phyloP scores from a whole-genome alignment of 2,113 vertebrate species.

The Datnioides undecimradiatus region DNA sequence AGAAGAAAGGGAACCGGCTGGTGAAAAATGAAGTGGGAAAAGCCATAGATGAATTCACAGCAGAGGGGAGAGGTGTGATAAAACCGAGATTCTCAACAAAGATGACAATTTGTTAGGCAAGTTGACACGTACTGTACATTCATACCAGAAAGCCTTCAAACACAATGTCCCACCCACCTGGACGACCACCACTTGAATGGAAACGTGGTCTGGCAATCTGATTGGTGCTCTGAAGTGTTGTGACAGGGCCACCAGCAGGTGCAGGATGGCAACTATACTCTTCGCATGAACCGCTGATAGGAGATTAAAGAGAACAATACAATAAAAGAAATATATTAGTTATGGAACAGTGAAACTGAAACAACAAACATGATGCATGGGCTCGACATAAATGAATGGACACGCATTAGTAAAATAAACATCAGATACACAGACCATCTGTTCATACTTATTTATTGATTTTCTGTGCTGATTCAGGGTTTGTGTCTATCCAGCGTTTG shows the following conservation, averaged over 20 bases:
- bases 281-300: conserved; percentile 94
- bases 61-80: background rate
- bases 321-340: background rate
- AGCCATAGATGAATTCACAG: background rate
- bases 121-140: background rate
- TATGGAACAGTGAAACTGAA: too few relatives aligned
- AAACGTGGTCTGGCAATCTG: conserved; percentile 96
- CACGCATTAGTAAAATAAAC: background rate
- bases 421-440: background rate
- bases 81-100: background rate
- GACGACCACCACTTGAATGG: conserved; percentile 97
- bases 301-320: background rate
- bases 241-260: conserved; percentile 95
- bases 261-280: conserved; percentile 96
- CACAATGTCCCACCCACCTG: conserved; percentile 85
- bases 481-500: background rate
- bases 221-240: conserved; percentile 98
- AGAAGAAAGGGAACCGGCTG: background rate
- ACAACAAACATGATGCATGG: too few relatives aligned
- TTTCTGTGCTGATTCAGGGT: background rate
- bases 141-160: background rate
- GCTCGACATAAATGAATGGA: background rate
- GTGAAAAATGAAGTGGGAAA: background rate
- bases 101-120: background rate
- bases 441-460: background rate